These are phyloP conservation scores for Galeopsomyia nigrocyanea DNA, from an alignment of 2,888 invertebrate species.

Conservation along the genomic window DNA sequence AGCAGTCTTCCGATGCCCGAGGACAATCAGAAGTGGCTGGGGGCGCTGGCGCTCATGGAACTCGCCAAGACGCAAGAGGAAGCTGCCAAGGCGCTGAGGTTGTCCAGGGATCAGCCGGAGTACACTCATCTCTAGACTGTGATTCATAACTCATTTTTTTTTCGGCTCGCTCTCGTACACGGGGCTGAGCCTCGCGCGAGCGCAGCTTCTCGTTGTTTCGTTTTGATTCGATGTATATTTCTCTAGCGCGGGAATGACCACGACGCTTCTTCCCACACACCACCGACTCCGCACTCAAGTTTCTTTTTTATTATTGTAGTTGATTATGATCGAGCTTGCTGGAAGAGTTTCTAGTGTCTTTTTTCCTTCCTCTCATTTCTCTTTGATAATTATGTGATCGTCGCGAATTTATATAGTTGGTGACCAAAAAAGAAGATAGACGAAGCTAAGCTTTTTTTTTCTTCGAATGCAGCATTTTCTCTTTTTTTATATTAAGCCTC, in stretches of 20 bases:
- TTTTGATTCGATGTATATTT: too few species aligned
- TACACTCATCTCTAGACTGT: constrained; percentile 65
- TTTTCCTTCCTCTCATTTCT: too few species aligned
- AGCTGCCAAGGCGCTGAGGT: constrained; percentile 53
- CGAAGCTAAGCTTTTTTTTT: constrained; percentile 24
- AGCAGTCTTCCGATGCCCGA: constrained; percentile 60
- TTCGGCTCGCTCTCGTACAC: too few species aligned
- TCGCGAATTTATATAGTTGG: constrained; percentile 31
- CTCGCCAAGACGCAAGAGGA: constrained; percentile 69
- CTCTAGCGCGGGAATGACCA: too few species aligned
- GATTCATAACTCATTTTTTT: too few species aligned
- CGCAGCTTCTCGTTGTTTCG: too few species aligned
- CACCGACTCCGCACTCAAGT: too few species aligned
- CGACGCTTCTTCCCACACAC: too few species aligned
- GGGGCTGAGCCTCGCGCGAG: too few species aligned
- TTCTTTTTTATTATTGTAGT: neutral
- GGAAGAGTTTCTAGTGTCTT: constrained; percentile 41
- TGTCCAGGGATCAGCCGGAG: constrained; percentile 55
- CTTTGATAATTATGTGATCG: constrained; percentile 33
- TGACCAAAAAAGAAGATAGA: constrained; percentile 40
- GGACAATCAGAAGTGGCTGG: constrained; percentile 72
- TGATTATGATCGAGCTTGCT: constrained; percentile 33
- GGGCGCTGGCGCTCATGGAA: constrained; percentile 75
- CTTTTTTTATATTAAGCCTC: constrained; percentile 35
- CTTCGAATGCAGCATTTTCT: constrained; percentile 40